Percentiles rank a stretch among this genome's conserved stretches.
phyloP scores from a whole-genome alignment of 2,113 vertebrate genomes.

The Maccullochella peelii region DNA sequence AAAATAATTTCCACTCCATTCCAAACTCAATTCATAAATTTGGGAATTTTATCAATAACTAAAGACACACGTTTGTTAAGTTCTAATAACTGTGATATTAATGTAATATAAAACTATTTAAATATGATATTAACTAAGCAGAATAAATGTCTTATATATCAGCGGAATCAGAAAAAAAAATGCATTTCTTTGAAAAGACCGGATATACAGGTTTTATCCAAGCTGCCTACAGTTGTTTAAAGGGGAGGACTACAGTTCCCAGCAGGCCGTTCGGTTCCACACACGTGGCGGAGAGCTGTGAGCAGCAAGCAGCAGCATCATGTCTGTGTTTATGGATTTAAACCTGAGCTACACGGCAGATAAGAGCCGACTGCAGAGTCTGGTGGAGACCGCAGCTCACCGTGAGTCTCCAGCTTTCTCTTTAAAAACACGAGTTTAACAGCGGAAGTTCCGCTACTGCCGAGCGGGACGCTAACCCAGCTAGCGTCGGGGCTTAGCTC shows the following conservation, averaged over 20 bases:
- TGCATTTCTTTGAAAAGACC: no score
- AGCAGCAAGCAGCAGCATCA: constrained; percentile 25
- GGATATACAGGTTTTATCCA: neutral
- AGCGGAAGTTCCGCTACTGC: fast-evolving
- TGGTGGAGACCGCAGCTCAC: constrained; percentile 82
- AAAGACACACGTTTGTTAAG: no score
- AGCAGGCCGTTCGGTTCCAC: constrained; percentile 11
- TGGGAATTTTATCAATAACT: no score
- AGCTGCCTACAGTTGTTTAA: neutral
- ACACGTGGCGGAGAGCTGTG: neutral
- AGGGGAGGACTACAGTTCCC: constrained; percentile 43
- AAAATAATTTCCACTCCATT: no score
- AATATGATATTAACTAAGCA: no score
- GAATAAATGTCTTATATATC: no score
- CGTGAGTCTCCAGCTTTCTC: constrained; percentile 73
- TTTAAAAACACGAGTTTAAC: neutral
- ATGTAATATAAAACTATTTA: no score
- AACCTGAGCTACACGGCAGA: constrained; percentile 74
- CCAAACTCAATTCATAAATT: no score
- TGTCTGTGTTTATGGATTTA: constrained; percentile 84
- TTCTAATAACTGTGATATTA: no score
- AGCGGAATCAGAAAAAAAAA: neutral
- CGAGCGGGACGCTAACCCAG: neutral
- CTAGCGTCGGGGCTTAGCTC: neutral
- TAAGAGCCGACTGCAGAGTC: constrained; percentile 48